Conservation (phyloP, 2,888 invertebrate species). For the Endotricha flammealis region DNA sequence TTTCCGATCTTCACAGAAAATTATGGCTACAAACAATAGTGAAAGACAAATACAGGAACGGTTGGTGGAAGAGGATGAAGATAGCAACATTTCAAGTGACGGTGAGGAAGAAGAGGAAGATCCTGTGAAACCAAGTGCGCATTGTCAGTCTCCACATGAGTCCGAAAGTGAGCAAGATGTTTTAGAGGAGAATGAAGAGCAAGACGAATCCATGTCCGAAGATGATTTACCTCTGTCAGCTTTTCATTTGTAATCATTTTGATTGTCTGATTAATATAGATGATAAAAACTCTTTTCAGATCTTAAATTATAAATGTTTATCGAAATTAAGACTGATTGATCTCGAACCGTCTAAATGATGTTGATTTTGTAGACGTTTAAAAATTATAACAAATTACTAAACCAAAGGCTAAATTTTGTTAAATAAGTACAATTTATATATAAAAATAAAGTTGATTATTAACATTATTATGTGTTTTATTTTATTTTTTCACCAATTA, state of each 20-base stretch:
- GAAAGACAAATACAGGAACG: not conserved
- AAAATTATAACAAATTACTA: no score
- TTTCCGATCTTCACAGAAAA: not conserved
- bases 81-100: not conserved
- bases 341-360: no score
- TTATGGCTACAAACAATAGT: not conserved
- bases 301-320: no score
- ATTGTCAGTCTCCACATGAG: not conserved
- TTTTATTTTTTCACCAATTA: not conserved
- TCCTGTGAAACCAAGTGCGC: not conserved
- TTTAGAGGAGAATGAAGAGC: not conserved
- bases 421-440: no score
- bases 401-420: no score
- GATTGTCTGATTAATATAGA: no score
- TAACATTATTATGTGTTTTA: not conserved
- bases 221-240: not conserved
- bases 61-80: conserved; percentile 1
- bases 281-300: no score
- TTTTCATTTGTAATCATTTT: no score
- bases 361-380: no score
- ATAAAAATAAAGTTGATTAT: not conserved
- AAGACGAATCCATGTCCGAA: not conserved
- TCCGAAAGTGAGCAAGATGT: conserved; percentile 3
- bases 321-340: no score
- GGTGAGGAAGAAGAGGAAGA: conserved; percentile 1